phyloP scores from a whole-genome alignment of 2,113 vertebrate genomes.

The Plectropomus leopardus region DNA sequence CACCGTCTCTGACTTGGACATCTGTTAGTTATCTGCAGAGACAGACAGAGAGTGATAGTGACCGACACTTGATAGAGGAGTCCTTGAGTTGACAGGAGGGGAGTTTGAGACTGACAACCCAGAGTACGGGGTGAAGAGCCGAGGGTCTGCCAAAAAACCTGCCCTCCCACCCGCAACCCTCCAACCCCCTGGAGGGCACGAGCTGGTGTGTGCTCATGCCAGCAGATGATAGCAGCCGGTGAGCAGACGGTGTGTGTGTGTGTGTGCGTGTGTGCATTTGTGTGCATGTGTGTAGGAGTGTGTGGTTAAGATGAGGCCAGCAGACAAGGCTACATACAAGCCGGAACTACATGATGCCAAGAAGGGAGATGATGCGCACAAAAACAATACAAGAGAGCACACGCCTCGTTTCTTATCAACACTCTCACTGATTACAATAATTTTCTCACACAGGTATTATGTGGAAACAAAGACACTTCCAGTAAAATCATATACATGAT shows the following conservation, averaged over 20 bases:
- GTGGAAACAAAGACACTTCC: background rate
- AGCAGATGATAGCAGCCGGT: conserved; percentile 67
- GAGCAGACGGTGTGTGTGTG: conserved; percentile 60
- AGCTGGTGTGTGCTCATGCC: conserved; percentile 58
- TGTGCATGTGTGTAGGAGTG: conserved; percentile 29
- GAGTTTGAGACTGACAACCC: conserved; percentile 43
- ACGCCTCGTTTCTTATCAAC: background rate
- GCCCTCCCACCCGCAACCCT: conserved; percentile 56
- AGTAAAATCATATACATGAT: background rate
- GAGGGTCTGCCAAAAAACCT: conserved; percentile 64
- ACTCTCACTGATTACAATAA: background rate
- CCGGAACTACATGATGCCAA: conserved; percentile 3
- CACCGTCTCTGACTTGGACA: conserved; percentile 55
- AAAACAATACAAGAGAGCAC: background rate
- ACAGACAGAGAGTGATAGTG: conserved; percentile 41
- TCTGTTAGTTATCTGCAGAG: conserved; percentile 63
- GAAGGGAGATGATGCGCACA: conserved; percentile 8
- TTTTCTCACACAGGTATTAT: background rate
- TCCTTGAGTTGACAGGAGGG: conserved; percentile 64
- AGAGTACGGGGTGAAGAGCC: conserved; percentile 44
- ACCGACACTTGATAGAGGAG: conserved; percentile 67
- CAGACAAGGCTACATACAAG: background rate
- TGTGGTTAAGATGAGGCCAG: conserved; percentile 19
- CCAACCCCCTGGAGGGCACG: conserved; percentile 43
- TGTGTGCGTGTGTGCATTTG: conserved; percentile 16